Conservation (phyloP, 2,113 vertebrate genomes). For the Rousettus leschenaultii region DNA sequence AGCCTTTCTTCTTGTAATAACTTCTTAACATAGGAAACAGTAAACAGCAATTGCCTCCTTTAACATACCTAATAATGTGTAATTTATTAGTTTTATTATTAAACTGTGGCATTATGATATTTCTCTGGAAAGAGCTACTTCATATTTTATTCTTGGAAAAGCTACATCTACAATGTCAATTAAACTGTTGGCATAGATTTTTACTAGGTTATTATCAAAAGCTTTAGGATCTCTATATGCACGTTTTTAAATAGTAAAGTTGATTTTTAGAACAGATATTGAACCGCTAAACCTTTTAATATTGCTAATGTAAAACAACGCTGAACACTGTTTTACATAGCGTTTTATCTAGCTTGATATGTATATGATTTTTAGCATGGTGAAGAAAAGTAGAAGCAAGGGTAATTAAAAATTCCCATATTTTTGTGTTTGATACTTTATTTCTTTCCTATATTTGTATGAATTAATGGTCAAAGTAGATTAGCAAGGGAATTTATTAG, state of each 20-base stretch:
- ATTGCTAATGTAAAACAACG: not conserved
- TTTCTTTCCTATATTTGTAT: not conserved
- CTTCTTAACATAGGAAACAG: not conserved
- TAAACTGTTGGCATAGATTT: not conserved
- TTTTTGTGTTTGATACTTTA: not conserved
- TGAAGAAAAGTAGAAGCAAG: not conserved
- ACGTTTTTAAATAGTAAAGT: not conserved
- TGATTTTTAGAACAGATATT: not conserved
- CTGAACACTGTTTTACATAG: not conserved
- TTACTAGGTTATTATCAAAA: not conserved
- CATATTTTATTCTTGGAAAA: not conserved
- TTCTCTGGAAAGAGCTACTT: not conserved
- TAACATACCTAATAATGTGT: not conserved
- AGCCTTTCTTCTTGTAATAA: not conserved
- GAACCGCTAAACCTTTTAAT: not conserved
- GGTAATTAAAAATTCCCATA: not conserved
- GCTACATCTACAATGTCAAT: not conserved
- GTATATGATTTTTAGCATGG: not conserved
- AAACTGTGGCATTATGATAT: not conserved
- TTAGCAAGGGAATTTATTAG: not conserved
- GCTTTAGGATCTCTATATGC: not conserved
- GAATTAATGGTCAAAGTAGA: not conserved
- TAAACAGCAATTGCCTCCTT: not conserved
- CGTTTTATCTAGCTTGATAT: not conserved
- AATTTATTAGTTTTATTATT: not conserved